Conservation (phyloP, 2,797 vertebrate genomes). For the Urosaurus nigricauda region DNA sequence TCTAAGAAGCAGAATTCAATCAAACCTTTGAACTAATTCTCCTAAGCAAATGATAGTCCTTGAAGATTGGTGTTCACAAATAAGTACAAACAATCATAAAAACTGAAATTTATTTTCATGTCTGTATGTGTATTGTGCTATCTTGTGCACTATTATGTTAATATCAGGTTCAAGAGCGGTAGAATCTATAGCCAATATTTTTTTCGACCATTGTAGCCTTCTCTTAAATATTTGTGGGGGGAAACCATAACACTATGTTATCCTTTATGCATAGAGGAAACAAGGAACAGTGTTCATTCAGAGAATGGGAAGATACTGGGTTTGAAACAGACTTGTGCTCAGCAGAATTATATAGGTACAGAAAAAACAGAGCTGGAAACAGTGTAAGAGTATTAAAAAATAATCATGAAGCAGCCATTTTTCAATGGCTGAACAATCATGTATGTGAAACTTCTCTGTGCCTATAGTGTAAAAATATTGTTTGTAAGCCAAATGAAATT, state of each 20-base stretch:
- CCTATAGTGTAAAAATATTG: slow-evolving; percentile 30
- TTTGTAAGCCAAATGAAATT: slow-evolving; percentile 51
- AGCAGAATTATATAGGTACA: neutral
- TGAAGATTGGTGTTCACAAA: neutral
- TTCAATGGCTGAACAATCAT: slow-evolving; percentile 27
- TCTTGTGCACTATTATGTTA: neutral
- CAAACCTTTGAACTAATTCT: neutral
- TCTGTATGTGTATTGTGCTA: neutral
- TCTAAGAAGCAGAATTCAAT: neutral
- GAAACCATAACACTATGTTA: rapidly evolving
- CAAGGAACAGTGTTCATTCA: neutral
- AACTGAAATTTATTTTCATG: neutral
- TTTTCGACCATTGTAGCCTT: too few relatives aligned
- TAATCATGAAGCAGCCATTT: slow-evolving; percentile 11
- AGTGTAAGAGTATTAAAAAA: neutral
- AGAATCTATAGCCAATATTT: too few relatives aligned
- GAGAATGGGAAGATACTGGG: neutral
- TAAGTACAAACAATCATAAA: neutral
- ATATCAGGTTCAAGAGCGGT: neutral
- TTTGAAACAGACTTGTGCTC: neutral
- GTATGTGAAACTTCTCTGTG: slow-evolving; percentile 41
- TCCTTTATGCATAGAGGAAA: neutral
- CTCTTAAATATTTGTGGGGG: neutral
- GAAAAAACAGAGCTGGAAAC: rapidly evolving
- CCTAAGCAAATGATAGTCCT: neutral